phyloP scores from a whole-genome alignment of 2,113 vertebrate genomes.

The Electrona antarctica region DNA sequence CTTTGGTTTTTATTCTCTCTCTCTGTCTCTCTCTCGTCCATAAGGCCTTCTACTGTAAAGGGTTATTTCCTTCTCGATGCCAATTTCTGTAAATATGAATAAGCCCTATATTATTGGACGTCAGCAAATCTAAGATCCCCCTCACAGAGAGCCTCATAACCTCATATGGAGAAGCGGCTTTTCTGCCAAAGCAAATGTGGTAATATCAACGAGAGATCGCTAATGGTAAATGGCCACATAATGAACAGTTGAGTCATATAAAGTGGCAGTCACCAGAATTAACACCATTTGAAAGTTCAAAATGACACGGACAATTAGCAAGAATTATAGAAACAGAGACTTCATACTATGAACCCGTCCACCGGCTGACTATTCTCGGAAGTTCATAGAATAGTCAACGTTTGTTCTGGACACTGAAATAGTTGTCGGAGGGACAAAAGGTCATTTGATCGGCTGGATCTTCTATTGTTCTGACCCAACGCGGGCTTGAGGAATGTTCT shows the following conservation, averaged over 20 bases:
- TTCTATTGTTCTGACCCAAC: constrained; percentile 40
- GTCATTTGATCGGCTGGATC: constrained; percentile 39
- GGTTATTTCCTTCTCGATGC: constrained; percentile 77
- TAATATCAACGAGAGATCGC: constrained; percentile 88
- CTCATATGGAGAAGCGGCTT: constrained; percentile 82
- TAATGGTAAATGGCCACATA: constrained; percentile 88
- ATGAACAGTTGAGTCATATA: constrained; percentile 50
- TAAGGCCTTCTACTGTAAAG: constrained; percentile 74
- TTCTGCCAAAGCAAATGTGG: constrained; percentile 90
- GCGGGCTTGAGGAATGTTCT: constrained; percentile 59
- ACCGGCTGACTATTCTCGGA: no score
- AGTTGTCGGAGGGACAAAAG: constrained; percentile 26
- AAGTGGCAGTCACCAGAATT: constrained; percentile 7
- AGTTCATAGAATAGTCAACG: neutral
- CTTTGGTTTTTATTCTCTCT: constrained; percentile 27
- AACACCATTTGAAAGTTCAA: neutral
- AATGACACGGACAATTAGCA: neutral
- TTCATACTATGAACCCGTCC: no score
- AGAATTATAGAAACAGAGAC: neutral
- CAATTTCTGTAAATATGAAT: constrained; percentile 89
- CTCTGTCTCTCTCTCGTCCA: constrained; percentile 25
- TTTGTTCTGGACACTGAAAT: neutral
- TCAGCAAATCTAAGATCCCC: constrained; percentile 87
- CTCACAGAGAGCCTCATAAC: constrained; percentile 87
- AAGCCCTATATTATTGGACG: constrained; percentile 83